Conservation (phyloP, 2,888 invertebrate species). For the Limnephilus auricula region DNA sequence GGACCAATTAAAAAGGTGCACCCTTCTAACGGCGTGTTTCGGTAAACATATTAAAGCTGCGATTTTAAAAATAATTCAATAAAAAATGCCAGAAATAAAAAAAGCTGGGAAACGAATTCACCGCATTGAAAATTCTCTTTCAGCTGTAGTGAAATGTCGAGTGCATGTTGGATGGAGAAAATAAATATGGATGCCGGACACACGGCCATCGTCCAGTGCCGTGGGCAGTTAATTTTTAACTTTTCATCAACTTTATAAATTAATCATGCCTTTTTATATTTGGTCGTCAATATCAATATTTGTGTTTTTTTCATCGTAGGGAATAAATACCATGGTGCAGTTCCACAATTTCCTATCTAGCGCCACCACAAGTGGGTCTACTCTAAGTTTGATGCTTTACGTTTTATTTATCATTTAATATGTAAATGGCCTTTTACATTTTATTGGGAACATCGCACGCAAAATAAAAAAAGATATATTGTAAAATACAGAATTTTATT, state of each 20-base stretch:
- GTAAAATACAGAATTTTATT: too few relatives aligned
- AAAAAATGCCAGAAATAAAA: slow-evolving; percentile 15
- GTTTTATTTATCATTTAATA: too few relatives aligned
- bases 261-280: too few relatives aligned
- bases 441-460: too few relatives aligned
- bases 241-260: background rate
- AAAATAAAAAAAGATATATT: too few relatives aligned
- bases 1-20: background rate
- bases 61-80: slow-evolving; percentile 19
- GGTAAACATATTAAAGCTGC: slow-evolving; percentile 33
- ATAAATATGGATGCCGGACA: slow-evolving; percentile 33
- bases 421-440: too few relatives aligned
- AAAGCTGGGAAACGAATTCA: slow-evolving; percentile 32
- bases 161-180: slow-evolving; percentile 36
- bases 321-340: too few relatives aligned
- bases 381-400: too few relatives aligned
- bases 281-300: too few relatives aligned
- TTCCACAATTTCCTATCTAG: too few relatives aligned
- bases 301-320: too few relatives aligned
- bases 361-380: too few relatives aligned
- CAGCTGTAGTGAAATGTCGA: slow-evolving; percentile 40
- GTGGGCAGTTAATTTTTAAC: background rate
- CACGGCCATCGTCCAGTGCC: background rate
- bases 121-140: slow-evolving; percentile 42
- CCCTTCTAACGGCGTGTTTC: background rate